Conservation (phyloP, 2,888 invertebrate species). For the Aleiodes leptofemur region DNA sequence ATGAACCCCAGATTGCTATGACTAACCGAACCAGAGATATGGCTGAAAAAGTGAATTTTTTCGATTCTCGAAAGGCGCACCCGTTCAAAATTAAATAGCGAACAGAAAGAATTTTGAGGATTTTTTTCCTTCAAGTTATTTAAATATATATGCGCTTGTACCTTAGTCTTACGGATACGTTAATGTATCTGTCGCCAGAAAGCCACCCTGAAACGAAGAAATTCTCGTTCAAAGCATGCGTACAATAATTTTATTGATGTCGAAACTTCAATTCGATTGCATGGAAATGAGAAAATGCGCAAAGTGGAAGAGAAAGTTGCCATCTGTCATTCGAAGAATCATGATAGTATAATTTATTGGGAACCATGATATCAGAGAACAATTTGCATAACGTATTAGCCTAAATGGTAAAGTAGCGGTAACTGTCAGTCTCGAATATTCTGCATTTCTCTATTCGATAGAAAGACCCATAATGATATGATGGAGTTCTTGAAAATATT, state of each 20-base stretch:
- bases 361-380: background rate
- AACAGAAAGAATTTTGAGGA: too few species aligned
- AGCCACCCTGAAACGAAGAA: too few species aligned
- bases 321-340: background rate
- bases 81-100: too few species aligned
- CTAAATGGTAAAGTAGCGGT: background rate
- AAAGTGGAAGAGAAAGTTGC: background rate
- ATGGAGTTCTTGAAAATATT: conserved; percentile 5
- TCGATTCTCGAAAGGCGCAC: too few species aligned
- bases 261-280: background rate
- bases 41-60: conserved; percentile 4
- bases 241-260: too few species aligned
- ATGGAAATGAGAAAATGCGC: background rate
- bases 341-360: background rate
- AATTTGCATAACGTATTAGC: conserved; percentile 20
- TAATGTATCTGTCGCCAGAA: too few species aligned
- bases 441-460: background rate
- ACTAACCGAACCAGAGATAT: too few species aligned
- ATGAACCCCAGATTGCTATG: too few species aligned
- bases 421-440: background rate
- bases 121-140: too few species aligned
- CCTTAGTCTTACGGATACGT: too few species aligned
- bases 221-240: too few species aligned
- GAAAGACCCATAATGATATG: background rate
- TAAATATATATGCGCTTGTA: too few species aligned